Percentiles rank a stretch among this genome's conserved stretches.
These are phyloP conservation scores for Branchinecta lindahli DNA, from an alignment of 1,140 invertebrate species.

Conservation along the genomic window DNA sequence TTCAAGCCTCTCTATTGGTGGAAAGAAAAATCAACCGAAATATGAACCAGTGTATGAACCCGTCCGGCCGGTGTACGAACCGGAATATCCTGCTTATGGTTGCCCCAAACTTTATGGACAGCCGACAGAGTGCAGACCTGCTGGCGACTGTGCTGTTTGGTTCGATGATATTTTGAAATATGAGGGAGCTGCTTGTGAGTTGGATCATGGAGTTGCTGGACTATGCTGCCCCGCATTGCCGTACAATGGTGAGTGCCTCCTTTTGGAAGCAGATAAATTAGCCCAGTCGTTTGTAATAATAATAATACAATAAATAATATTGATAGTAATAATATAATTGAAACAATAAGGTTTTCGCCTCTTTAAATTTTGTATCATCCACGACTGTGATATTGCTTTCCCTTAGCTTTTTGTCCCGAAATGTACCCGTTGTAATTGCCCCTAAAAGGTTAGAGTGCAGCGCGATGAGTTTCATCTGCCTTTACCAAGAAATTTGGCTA, in stretches of 20 bases:
- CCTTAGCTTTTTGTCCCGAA: too few relatives aligned
- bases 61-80: background rate
- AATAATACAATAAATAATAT: too few relatives aligned
- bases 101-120: constrained; percentile 17
- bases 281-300: too few relatives aligned
- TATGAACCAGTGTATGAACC: background rate
- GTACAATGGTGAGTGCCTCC: constrained; percentile 17
- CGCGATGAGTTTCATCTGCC: too few relatives aligned
- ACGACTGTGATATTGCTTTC: too few relatives aligned
- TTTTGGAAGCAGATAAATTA: background rate
- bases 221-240: constrained; percentile 17
- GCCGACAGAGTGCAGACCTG: constrained; percentile 16
- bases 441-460: too few relatives aligned
- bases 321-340: too few relatives aligned
- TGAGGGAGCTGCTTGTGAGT: constrained; percentile 13
- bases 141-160: constrained; percentile 18
- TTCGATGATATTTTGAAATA: constrained; percentile 13
- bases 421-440: too few relatives aligned
- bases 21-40: background rate
- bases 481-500: too few relatives aligned
- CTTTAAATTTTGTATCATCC: too few relatives aligned
- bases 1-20: background rate
- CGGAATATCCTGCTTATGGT: background rate
- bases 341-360: too few relatives aligned
- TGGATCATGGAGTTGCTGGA: constrained; percentile 17